Evolutionary conservation across 2,113 vertebrate species (phyloP).

Genomic region (Sinosuthora webbiana): DNA sequence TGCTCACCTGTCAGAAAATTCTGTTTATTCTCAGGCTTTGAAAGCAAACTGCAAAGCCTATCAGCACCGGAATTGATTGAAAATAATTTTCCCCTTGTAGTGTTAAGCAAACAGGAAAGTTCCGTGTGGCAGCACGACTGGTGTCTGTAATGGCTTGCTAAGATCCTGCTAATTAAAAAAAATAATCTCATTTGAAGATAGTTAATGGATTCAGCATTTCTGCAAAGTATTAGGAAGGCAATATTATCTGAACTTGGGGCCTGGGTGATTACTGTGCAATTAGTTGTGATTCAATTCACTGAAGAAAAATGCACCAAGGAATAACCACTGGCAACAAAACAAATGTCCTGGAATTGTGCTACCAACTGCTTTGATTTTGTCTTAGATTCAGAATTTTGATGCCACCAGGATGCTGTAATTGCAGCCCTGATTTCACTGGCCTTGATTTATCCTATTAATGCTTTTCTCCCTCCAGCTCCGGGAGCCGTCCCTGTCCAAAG

Average conservation of each 20-base stretch:
- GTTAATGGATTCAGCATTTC: conserved; percentile 72
- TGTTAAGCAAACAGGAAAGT: conserved; percentile 56
- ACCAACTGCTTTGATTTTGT: conserved; percentile 44
- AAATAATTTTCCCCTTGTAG: conserved; percentile 54
- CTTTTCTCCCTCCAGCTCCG: neutral
- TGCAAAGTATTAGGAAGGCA: conserved; percentile 65
- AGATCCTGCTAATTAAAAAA: conserved; percentile 72
- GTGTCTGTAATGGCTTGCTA: conserved; percentile 67
- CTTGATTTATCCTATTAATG: neutral
- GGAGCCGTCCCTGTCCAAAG: neutral
- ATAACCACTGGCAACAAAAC: conserved; percentile 62
- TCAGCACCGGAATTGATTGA: conserved; percentile 25
- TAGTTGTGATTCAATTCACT: conserved; percentile 73
- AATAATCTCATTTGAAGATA: conserved; percentile 68
- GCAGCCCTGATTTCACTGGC: neutral
- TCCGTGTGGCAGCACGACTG: conserved; percentile 49
- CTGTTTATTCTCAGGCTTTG: neutral
- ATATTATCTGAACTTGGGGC: conserved; percentile 67
- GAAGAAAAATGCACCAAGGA: conserved; percentile 70
- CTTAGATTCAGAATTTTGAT: conserved; percentile 27
- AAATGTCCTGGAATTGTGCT: conserved; percentile 46
- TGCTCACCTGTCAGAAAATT: neutral
- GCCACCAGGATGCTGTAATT: neutral
- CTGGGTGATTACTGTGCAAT: conserved; percentile 72
- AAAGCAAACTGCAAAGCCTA: conserved; percentile 10